Base-by-base conservation (phyloP, 1,140 invertebrate genomes). In the Asbolus verrucosus region DNA sequence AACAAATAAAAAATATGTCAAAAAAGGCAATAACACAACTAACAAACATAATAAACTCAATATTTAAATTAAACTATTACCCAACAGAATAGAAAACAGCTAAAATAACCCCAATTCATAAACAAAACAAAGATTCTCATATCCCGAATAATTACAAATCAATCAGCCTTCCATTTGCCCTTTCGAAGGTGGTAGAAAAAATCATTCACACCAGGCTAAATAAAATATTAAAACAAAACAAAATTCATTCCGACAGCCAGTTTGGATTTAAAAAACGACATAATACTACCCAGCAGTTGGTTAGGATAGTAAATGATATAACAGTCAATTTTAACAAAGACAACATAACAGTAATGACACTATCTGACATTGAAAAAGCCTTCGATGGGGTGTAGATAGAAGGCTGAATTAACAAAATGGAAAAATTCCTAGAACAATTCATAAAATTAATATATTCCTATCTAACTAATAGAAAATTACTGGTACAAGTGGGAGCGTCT, bases 141-240 rank as follows among this genome's bases (percentile, higher is more conserved):
- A 19, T 71, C 2, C 75, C 78, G 0, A 65, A 38, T 1, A 80
- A 73, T 16, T 82, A 81, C 59, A 69, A 80, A 39, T 81, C 80
- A 0, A 82, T 83, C 16, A 80, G 79, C 30, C 61, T 82, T 0
- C 67, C 82, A 5, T 68, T 61, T 9, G 70, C 68, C 0, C 2
- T 82, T 0, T 67, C 69, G 8, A 83, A 83, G 75, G 0, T 81
- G 1, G 69, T 67, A 2, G 81, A 83, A 77, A 79, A 71, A 71
- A 63, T 80, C 2, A 75, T 82, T 5, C 67, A 76, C 0, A 71
- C 38, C 0, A 75, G 77, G 71, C 11, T 79, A 0, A 46, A 69
- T 38, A 46, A 67, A 21, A 27, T 50, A 30, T 65, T 76, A 43
- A 31, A 60, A 6, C 19, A 68, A 54, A 59, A 76, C 1, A 73